Conservation (phyloP, 1,140 invertebrate genomes). For the Drosophila nebulosa region DNA sequence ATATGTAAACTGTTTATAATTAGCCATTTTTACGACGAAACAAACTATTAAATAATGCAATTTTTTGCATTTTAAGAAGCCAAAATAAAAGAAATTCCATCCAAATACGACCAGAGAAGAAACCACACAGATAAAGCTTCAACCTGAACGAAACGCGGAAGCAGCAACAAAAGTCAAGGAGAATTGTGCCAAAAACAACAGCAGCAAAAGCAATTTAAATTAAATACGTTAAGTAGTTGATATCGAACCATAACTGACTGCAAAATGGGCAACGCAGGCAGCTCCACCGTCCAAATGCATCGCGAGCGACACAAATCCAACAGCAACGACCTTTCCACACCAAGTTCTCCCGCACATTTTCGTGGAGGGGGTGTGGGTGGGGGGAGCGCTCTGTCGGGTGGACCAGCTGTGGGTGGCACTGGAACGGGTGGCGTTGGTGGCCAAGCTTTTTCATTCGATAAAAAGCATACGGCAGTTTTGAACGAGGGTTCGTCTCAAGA, state of each 20-base stretch:
- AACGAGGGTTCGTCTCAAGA: slow-evolving; percentile 82
- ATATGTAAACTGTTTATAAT: slow-evolving; percentile 67
- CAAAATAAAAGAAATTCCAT: slow-evolving; percentile 28
- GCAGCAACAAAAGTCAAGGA: slow-evolving; percentile 22
- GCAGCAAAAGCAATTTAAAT: slow-evolving; percentile 11
- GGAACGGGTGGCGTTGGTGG: slow-evolving; percentile 81
- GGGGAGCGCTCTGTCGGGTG: slow-evolving; percentile 24
- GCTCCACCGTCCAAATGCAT: slow-evolving; percentile 69
- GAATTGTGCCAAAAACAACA: slow-evolving; percentile 61
- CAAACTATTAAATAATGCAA: slow-evolving; percentile 68
- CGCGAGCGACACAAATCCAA: slow-evolving; percentile 80
- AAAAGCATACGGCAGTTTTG: slow-evolving; percentile 84
- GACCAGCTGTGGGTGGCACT: slow-evolving; percentile 41
- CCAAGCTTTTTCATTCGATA: slow-evolving; percentile 93
- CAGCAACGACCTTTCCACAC: slow-evolving; percentile 58
- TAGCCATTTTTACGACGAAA: slow-evolving; percentile 68
- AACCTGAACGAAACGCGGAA: slow-evolving; percentile 22
- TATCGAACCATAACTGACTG: slow-evolving; percentile 12
- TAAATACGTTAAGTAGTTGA: slow-evolving; percentile 42
- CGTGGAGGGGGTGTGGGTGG: slow-evolving; percentile 25
- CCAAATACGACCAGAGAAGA: neutral
- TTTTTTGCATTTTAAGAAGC: slow-evolving; percentile 40
- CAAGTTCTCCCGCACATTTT: slow-evolving; percentile 75
- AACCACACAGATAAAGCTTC: slow-evolving; percentile 7
- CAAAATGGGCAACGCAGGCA: slow-evolving; percentile 78